These are phyloP conservation scores for Pteria penguin DNA, from an alignment of 2,888 invertebrate species.

Conservation along the genomic window DNA sequence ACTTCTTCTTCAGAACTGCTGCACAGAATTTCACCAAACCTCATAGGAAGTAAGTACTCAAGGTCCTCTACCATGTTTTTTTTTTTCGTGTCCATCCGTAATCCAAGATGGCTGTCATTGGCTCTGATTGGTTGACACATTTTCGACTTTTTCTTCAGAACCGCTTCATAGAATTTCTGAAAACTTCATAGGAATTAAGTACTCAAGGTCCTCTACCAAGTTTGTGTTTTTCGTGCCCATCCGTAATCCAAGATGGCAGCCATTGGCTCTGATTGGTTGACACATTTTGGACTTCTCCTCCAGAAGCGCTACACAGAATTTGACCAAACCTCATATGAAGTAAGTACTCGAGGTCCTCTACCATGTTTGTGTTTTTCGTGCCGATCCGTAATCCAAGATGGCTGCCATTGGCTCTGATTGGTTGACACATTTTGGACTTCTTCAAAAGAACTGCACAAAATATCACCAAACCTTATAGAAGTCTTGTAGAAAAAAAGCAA, in stretches of 20 bases:
- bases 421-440: background rate
- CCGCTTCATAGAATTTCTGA: background rate
- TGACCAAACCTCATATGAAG: background rate
- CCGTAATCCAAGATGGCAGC: background rate
- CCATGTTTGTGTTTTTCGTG: background rate
- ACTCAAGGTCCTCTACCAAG: background rate
- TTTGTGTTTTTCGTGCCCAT: background rate
- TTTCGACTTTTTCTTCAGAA: background rate
- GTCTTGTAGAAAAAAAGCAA: too few species aligned
- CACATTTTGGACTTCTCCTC: background rate
- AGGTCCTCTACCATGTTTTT: background rate
- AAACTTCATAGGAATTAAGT: background rate
- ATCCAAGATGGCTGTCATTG: background rate
- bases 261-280: background rate
- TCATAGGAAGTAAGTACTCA: background rate
- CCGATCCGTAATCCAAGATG: background rate
- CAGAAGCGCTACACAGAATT: background rate
- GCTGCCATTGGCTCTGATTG: background rate
- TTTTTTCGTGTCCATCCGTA: background rate
- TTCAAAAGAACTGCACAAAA: background rate
- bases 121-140: background rate
- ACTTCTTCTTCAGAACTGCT: background rate
- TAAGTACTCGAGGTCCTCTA: background rate
- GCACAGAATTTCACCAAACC: background rate
- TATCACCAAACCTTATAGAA: background rate